Evolutionary conservation across 2,888 invertebrate genomes (phyloP).

Genomic region (Eilema caniola): DNA sequence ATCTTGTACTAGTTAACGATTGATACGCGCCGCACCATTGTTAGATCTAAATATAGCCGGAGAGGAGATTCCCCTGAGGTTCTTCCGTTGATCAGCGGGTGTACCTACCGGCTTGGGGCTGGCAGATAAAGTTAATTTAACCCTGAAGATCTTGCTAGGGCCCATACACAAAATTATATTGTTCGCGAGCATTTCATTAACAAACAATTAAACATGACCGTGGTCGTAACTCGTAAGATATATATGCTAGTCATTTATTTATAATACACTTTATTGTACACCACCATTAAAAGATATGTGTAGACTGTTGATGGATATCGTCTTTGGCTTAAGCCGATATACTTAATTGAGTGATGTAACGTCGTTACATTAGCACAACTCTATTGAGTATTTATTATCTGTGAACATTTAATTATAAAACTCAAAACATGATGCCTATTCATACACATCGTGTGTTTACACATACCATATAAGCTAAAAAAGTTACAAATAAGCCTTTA

Average conservation of each 20-base stretch:
- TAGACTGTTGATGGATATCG: slow-evolving; percentile 3
- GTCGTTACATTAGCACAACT: slow-evolving; percentile 4
- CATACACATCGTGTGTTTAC: not conserved
- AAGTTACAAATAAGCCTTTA: not conserved
- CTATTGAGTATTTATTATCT: slow-evolving; percentile 4
- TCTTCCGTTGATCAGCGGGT: too few species aligned
- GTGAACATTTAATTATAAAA: not conserved
- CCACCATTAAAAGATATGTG: too few species aligned
- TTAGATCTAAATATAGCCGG: not conserved
- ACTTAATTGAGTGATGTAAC: slow-evolving; percentile 17
- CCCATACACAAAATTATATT: not conserved
- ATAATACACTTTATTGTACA: too few species aligned
- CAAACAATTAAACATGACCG: slow-evolving; percentile 3
- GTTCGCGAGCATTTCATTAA: not conserved
- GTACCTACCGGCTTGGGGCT: too few species aligned
- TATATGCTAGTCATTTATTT: too few species aligned
- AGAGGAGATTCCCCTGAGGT: too few species aligned
- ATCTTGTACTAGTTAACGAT: slow-evolving; percentile 66
- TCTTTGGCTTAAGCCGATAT: slow-evolving; percentile 24
- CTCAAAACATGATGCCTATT: too few species aligned
- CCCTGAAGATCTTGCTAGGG: not conserved
- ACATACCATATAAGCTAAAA: not conserved
- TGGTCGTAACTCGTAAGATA: not conserved
- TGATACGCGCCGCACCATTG: slow-evolving; percentile 48
- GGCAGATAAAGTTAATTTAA: too few species aligned